These are phyloP conservation scores for Anadara kagoshimensis DNA, from an alignment of 1,140 invertebrate genomes.

Conservation along the genomic window DNA sequence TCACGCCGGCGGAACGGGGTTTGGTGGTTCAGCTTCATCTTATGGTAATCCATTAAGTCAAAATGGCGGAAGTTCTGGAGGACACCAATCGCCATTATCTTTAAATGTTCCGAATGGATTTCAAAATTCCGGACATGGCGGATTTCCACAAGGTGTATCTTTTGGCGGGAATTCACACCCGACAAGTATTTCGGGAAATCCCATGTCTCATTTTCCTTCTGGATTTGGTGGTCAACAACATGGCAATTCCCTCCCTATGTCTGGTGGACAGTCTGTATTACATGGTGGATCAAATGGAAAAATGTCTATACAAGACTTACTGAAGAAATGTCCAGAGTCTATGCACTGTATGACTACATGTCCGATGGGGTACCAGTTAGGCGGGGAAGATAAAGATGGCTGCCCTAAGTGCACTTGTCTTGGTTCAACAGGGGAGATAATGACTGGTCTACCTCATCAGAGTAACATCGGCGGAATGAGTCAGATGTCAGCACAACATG, in stretches of 20 bases:
- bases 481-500: neutral
- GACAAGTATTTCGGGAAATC: neutral
- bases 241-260: too few relatives aligned
- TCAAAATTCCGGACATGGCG: neutral
- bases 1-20: neutral
- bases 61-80: neutral
- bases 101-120: slow-evolving; percentile 11
- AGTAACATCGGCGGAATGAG: slow-evolving; percentile 4
- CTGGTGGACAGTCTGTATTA: too few relatives aligned
- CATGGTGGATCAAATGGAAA: too few relatives aligned
- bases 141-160: neutral
- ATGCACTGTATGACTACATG: slow-evolving; percentile 41
- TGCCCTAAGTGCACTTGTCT: slow-evolving; percentile 34
- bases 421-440: slow-evolving; percentile 17
- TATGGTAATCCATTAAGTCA: too few relatives aligned
- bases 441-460: slow-evolving; percentile 40
- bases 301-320: neutral
- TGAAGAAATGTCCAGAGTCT: slow-evolving; percentile 35
- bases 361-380: slow-evolving; percentile 31
- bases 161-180: neutral
- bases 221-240: neutral
- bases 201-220: neutral
- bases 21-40: neutral
- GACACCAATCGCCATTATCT: neutral
- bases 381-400: slow-evolving; percentile 13